Conservation (phyloP, 2,113 vertebrate species). For the Gymnogyps californianus region DNA sequence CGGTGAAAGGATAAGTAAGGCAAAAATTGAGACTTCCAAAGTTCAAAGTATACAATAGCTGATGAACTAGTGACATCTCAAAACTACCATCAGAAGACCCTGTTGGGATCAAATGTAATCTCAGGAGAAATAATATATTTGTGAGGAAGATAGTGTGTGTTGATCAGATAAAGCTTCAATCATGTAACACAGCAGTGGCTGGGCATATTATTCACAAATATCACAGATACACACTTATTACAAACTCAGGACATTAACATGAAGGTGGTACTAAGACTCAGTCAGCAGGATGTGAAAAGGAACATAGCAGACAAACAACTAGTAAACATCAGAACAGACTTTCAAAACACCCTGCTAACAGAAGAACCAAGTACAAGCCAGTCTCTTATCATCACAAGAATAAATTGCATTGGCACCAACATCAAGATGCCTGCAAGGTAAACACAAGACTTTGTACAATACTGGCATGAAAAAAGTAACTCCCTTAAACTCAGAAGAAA, state of each 20-base stretch:
- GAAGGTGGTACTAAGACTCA: not conserved
- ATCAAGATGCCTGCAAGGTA: constrained; percentile 60
- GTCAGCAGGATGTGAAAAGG: constrained; percentile 13
- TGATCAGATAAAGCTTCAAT: constrained; percentile 50
- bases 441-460: constrained; percentile 54
- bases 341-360: constrained; percentile 51
- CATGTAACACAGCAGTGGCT: constrained; percentile 13
- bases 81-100: not conserved
- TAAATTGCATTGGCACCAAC: constrained; percentile 60
- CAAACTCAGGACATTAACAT: constrained; percentile 29
- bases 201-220: constrained; percentile 7
- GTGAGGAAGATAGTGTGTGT: not conserved
- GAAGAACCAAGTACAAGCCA: constrained; percentile 46
- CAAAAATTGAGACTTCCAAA: not conserved
- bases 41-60: not conserved
- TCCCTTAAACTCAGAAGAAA: constrained; percentile 41
- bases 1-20: not conserved
- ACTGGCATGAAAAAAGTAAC: constrained; percentile 45
- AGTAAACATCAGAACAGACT: constrained; percentile 45
- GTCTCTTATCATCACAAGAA: constrained; percentile 57
- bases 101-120: constrained; percentile 18
- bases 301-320: constrained; percentile 19
- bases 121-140: constrained; percentile 19
- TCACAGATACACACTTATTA: not conserved
- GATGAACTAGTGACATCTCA: not conserved